Base-by-base conservation (phyloP, 2,797 vertebrate species). In the Peromyscus nudipes region DNA sequence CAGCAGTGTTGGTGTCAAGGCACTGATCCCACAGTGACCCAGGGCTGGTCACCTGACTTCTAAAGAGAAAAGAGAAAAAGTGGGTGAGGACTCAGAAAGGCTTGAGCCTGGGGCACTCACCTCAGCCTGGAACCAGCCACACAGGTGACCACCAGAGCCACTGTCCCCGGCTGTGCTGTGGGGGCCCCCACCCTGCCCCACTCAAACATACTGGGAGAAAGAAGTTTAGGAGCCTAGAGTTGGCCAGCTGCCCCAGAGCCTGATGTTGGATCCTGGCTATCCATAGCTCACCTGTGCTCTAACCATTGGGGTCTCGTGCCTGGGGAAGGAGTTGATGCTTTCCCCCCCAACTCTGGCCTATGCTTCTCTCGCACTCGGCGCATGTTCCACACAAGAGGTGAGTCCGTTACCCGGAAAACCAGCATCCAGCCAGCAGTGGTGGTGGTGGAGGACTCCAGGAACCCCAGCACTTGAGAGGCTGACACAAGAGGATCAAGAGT, bases 271-370 rank as follows among this genome's bases (percentile, higher is more conserved):
- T 62, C 67, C 10, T 6, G 69, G 52, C 31, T 40, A 19, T 49
- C 49, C 49, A 19, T 0, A 43, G 37, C 60, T 40, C 14, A 27
- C 49, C 57, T 25, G 7, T 69, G 9, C 0, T 77, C 55, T 12
- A 16, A 37, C 12, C 0, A 0, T 79, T 17, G 84, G 34, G 10
- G 9, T 76, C 46, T 89, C 82, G 0, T 0, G 43, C 6, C 62
- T 71, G 12, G 16, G 64, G 52, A 69, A 69, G 64, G 25, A 46
- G 25, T 31, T 55, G 1, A 4, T 2, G 0, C 0, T 23, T 14
- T 37, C n/a, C 25, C 1, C 19, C 64, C 40, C 82, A 84, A 6
- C 62, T 25, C 40, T 23, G 16, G 0, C 14, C 8, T 0, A 0
- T 43, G 60, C 57, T 67, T 81, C 16, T 16, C 25, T 23, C 8